Conservation (phyloP, 2,797 vertebrate species). For the Pangasius macronema region DNA sequence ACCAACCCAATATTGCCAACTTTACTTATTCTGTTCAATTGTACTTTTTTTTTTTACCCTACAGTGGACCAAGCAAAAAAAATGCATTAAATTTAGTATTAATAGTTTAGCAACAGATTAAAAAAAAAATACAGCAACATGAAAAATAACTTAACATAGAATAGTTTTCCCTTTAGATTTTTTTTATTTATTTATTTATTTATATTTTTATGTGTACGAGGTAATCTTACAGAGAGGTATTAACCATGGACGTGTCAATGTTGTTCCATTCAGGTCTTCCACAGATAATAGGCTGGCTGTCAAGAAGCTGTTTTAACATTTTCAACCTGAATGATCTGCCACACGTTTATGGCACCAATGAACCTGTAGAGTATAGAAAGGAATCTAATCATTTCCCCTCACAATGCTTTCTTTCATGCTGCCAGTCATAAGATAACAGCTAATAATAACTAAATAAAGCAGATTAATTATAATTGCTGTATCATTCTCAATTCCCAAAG, state of each 20-base stretch:
- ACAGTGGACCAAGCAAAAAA: not conserved
- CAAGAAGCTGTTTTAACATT: not conserved
- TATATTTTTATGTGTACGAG: not conserved
- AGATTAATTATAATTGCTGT: constrained; percentile 55
- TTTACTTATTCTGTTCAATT: not conserved
- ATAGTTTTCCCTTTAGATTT: not conserved
- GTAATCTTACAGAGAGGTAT: too few relatives aligned
- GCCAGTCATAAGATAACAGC: constrained; percentile 18
- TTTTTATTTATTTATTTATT: not conserved
- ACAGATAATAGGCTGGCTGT: not conserved
- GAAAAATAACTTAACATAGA: not conserved
- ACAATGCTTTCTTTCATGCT: constrained; percentile 17
- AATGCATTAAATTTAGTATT: not conserved
- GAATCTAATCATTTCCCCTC: not conserved
- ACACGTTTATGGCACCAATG: not conserved
- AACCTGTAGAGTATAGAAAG: not conserved
- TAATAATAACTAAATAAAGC: constrained; percentile 50
- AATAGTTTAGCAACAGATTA: not conserved
- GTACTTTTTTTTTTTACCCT: not conserved
- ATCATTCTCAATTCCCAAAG: constrained; percentile 45
- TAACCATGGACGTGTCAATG: too few relatives aligned
- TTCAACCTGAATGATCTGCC: not conserved
- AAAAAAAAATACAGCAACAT: not conserved
- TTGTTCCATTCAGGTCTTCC: not conserved
- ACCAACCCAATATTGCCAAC: not conserved